These are phyloP conservation scores for Salarias fasciatus DNA, from an alignment of 2,797 vertebrate genomes.

Conservation along the genomic window DNA sequence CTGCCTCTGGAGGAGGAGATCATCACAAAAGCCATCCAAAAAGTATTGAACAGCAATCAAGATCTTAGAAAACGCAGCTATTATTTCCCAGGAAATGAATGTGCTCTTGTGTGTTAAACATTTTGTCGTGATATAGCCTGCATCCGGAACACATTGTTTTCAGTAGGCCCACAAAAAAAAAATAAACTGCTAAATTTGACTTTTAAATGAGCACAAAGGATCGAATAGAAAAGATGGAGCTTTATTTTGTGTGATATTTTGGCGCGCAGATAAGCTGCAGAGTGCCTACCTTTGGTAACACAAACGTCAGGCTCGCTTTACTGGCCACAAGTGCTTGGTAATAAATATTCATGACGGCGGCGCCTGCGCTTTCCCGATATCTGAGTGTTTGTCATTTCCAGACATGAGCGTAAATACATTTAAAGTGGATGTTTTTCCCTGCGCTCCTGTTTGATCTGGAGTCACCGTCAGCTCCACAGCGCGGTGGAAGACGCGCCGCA, in stretches of 20 bases:
- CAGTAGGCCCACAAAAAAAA: too few species aligned
- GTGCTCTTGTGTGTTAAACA: neutral
- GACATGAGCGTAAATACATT: slow-evolving; percentile 69
- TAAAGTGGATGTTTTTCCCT: slow-evolving; percentile 63
- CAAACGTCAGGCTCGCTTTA: slow-evolving; percentile 72
- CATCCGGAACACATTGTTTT: slow-evolving; percentile 8
- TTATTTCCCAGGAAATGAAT: slow-evolving; percentile 1
- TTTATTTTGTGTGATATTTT: slow-evolving; percentile 31
- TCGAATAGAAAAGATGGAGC: slow-evolving; percentile 10
- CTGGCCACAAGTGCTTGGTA: slow-evolving; percentile 71
- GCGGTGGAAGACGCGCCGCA: slow-evolving; percentile 39
- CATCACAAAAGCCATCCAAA: neutral
- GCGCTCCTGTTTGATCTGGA: slow-evolving; percentile 58
- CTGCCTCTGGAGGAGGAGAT: neutral
- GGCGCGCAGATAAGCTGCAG: slow-evolving; percentile 46
- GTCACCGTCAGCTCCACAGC: slow-evolving; percentile 20
- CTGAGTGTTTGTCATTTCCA: slow-evolving; percentile 66
- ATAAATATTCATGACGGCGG: slow-evolving; percentile 76
- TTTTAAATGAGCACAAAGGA: slow-evolving; percentile 29
- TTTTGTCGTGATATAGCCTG: neutral
- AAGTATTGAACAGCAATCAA: neutral
- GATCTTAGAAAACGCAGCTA: slow-evolving; percentile 4
- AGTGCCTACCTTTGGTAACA: slow-evolving; percentile 63
- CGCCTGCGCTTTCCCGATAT: slow-evolving; percentile 63
- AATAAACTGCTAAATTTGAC: neutral